Conservation (phyloP, 2,113 vertebrate genomes). For the Poicephalus gulielmi region DNA sequence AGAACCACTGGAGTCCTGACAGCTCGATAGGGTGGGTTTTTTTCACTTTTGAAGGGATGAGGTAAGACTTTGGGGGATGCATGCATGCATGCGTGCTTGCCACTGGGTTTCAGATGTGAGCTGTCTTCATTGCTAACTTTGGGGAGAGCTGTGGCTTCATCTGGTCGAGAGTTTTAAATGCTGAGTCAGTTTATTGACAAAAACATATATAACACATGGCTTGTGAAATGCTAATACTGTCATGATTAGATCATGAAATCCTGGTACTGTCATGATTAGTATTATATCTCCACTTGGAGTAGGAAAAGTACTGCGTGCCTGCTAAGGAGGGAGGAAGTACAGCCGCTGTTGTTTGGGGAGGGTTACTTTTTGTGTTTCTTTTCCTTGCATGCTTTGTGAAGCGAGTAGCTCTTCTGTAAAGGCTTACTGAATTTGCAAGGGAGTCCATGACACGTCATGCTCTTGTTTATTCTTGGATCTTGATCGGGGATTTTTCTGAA, state of each 20-base stretch:
- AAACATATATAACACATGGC: not conserved
- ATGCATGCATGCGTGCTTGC: not conserved
- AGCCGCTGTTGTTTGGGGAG: not conserved
- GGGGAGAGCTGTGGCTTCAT: slow-evolving; percentile 30
- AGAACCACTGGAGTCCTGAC: not conserved
- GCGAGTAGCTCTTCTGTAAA: slow-evolving; percentile 19
- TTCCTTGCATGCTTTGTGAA: slow-evolving; percentile 25
- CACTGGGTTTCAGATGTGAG: slow-evolving; percentile 42
- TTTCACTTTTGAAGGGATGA: slow-evolving; percentile 13
- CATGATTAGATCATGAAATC: slow-evolving; percentile 52
- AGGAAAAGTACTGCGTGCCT: slow-evolving; percentile 45
- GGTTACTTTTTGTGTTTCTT: not conserved
- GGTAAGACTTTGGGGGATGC: not conserved
- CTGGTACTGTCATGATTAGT: slow-evolving; percentile 23
- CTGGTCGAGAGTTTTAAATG: slow-evolving; percentile 28
- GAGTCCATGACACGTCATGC: slow-evolving; percentile 46
- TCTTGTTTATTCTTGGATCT: slow-evolving; percentile 69
- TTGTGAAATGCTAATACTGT: slow-evolving; percentile 63
- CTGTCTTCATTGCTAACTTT: slow-evolving; percentile 31
- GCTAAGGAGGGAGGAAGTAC: slow-evolving; percentile 25
- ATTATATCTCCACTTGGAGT: not conserved
- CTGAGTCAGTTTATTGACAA: slow-evolving; percentile 59
- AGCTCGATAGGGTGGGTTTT: not conserved
- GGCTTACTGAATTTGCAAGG: slow-evolving; percentile 61
- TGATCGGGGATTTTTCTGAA: slow-evolving; percentile 69